phyloP scores from a whole-genome alignment of 1,140 invertebrate species.

The Eriocheir sinensis region DNA sequence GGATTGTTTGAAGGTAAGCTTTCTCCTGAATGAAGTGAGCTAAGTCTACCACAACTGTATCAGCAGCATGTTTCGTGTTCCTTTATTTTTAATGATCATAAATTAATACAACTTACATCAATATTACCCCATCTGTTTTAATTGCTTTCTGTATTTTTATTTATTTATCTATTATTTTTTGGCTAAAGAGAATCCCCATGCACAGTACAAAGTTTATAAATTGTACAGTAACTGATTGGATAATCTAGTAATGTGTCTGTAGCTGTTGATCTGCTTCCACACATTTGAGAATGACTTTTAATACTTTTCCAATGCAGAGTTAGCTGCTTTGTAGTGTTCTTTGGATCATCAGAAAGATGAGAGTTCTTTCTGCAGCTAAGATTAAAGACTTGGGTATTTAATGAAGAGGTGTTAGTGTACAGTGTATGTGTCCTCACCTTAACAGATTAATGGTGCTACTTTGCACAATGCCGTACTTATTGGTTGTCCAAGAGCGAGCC shows the following conservation, averaged over 20 bases:
- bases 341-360: conserved; percentile 59
- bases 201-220: conserved; percentile 73
- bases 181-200: conserved; percentile 68
- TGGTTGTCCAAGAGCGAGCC: conserved; percentile 66
- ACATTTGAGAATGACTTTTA: conserved; percentile 69
- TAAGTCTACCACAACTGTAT: conserved; percentile 42
- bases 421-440: conserved; percentile 68
- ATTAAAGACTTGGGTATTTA: conserved; percentile 62
- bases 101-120: conserved; percentile 46
- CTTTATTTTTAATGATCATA: background rate
- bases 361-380: conserved; percentile 57
- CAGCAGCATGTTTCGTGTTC: conserved; percentile 37
- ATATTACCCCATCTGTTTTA: conserved; percentile 58
- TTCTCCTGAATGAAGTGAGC: conserved; percentile 52
- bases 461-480: conserved; percentile 73
- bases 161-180: conserved; percentile 56
- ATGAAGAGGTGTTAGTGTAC: conserved; percentile 68
- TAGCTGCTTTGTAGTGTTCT: conserved; percentile 73
- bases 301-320: conserved; percentile 72
- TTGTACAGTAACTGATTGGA: conserved; percentile 67
- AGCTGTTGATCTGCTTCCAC: conserved; percentile 74
- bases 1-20: conserved; percentile 52
- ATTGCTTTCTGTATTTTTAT: conserved; percentile 39
- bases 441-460: conserved; percentile 66
- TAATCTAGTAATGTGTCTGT: conserved; percentile 68